Evolutionary conservation across 1,140 invertebrate species (phyloP).

Genomic region (Ooceraea biroi): DNA sequence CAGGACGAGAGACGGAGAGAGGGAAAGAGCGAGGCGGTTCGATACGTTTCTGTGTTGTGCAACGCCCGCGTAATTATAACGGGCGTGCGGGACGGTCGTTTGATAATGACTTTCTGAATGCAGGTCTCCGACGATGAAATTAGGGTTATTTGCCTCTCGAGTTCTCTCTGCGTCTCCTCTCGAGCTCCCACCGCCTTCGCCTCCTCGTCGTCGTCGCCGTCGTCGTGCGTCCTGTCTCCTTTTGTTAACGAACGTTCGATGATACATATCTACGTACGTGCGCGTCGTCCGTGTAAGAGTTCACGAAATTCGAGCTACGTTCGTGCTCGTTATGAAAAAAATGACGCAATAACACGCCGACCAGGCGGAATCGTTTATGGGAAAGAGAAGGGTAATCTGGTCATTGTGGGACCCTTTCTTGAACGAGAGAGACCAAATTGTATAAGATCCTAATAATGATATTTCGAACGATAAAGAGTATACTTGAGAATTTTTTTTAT

Average conservation of each 20-base stretch:
- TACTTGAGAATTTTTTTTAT: too few relatives aligned
- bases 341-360: neutral
- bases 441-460: neutral
- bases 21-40: slow-evolving; percentile 17
- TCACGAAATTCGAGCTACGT: neutral
- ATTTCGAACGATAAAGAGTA: neutral
- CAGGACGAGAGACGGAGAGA: slow-evolving; percentile 10
- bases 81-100: slow-evolving; percentile 75
- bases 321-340: slow-evolving; percentile 5
- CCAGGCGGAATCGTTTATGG: neutral
- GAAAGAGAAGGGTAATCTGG: neutral
- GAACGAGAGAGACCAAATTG: neutral
- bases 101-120: slow-evolving; percentile 83
- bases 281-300: slow-evolving; percentile 16
- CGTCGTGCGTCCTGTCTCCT: slow-evolving; percentile 53
- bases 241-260: slow-evolving; percentile 62
- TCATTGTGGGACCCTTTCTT: neutral
- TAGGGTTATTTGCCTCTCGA: slow-evolving; percentile 82
- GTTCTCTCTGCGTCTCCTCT: slow-evolving; percentile 64
- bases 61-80: slow-evolving; percentile 79
- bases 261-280: slow-evolving; percentile 13
- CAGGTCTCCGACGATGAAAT: slow-evolving; percentile 81
- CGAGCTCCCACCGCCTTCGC: slow-evolving; percentile 48
- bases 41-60: slow-evolving; percentile 66
- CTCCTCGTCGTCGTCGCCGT: slow-evolving; percentile 37